Evolutionary conservation across 1,140 invertebrate genomes (phyloP).

Genomic region (Atta colombica): DNA sequence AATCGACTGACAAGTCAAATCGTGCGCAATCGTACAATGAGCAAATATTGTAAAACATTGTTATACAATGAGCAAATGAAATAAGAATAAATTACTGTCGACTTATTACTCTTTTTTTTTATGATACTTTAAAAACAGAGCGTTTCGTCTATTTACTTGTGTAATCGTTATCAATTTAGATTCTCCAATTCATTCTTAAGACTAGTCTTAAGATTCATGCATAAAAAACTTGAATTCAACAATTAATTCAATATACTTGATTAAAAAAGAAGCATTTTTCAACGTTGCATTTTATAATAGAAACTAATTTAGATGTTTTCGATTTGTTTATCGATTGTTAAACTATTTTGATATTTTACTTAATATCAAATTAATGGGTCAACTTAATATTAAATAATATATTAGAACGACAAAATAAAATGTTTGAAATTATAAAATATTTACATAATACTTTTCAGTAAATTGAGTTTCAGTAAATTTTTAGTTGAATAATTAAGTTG

Average conservation of each 20-base stretch:
- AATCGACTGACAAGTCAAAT: constrained; percentile 51
- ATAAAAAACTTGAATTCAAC: not conserved
- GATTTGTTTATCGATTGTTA: too few species aligned
- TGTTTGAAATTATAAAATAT: not conserved
- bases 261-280: not conserved
- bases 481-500: not conserved
- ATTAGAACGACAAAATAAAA: not conserved
- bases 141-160: not conserved
- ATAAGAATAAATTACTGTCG: not conserved
- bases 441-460: not conserved
- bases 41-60: not conserved
- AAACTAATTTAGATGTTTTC: too few species aligned
- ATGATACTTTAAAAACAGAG: not conserved
- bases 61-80: not conserved
- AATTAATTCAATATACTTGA: not conserved
- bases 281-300: too few species aligned
- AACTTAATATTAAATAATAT: not conserved
- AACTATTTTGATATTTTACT: too few species aligned
- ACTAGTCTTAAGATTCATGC: not conserved
- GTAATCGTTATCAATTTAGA: too few species aligned
- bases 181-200: not conserved
- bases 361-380: too few species aligned
- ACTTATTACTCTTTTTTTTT: not conserved
- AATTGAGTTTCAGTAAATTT: not conserved
- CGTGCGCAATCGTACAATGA: constrained; percentile 16